Evolutionary conservation across 2,797 vertebrate genomes (phyloP), one percentile per base, ranked within the genome.

Genomic region (Coracias cyanogaster): DNA sequence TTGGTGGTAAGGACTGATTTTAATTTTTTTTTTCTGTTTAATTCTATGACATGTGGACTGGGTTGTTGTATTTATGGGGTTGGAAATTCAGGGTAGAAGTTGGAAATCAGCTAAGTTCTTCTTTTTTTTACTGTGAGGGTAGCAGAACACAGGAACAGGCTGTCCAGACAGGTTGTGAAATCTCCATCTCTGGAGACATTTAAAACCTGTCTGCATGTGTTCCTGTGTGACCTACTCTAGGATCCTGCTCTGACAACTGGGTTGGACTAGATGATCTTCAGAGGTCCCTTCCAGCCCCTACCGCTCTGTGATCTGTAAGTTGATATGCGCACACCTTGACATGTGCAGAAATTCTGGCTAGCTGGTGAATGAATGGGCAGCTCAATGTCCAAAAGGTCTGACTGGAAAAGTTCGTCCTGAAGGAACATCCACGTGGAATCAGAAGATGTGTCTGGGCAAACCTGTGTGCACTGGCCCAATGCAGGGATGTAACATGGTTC

Each of bases 1-100:
- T 96, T 99, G 91, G 98, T 98, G 98, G 98, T 99, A 97, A 97
- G 98, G 91, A 28, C 17, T 31, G 25, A 31, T 71, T 91, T 88
- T 41, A 49, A 33, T 2, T 46, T 20, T 8, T 46, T 45, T 22
- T n/a, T 33, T 21, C 22, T 78, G 0, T 83, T 77, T 64, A 15
- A 5, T 71, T 58, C 37, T 51, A 0, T 49, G 62, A 39, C 5
- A 2, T 12, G 7, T 19, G 4, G 45, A 3, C 25, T 67, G 48
- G 7, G 37, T 55, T n/a, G 26, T 15, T 20, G 37, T 45, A 24
- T 82, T 62, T 22, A 2, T 8, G 71, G 4, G 14, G 15, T 7
- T 11, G 15, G 22, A n/a, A 72, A 35, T 55, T 48, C 43, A 17
- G 39, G 21, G 2, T 3, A 31, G 22, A 46, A 48, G 10, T 26